Evolutionary conservation across 2,113 vertebrate genomes (phyloP).

Genomic region (Oostethus manadensis): DNA sequence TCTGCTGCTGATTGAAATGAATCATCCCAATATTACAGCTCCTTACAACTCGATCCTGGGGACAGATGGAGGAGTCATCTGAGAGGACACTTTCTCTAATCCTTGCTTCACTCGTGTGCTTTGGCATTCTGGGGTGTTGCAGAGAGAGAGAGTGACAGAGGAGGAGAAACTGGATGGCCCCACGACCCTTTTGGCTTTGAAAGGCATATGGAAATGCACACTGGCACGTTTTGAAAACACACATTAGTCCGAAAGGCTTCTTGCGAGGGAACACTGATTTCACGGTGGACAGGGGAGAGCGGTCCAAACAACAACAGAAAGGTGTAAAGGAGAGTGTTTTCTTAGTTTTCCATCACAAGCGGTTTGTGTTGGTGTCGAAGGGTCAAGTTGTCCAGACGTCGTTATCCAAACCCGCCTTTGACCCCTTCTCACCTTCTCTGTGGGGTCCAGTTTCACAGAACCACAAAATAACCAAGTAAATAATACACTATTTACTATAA

Average conservation of each 20-base stretch:
- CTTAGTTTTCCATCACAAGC: conserved; percentile 50
- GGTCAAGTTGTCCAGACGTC: conserved; percentile 46
- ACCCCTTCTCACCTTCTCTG: conserved; percentile 27
- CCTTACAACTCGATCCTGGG: conserved; percentile 66
- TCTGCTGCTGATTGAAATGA: conserved; percentile 71
- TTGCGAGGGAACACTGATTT: conserved; percentile 46
- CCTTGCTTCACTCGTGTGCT: conserved; percentile 63
- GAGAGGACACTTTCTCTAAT: conserved; percentile 70
- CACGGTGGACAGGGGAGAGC: conserved; percentile 43
- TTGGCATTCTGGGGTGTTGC: conserved; percentile 50
- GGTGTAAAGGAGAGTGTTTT: conserved; percentile 61
- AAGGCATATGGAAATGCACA: conserved; percentile 1
- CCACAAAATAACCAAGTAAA: conserved; percentile 8
- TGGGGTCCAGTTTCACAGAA: conserved; percentile 35
- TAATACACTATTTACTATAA: background rate
- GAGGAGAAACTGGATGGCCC: conserved; percentile 34
- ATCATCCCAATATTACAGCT: conserved; percentile 63
- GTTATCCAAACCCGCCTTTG: conserved; percentile 35
- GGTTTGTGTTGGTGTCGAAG: conserved; percentile 27
- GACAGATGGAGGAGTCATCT: conserved; percentile 69
- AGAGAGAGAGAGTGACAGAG: conserved; percentile 23
- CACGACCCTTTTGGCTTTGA: conserved; percentile 43
- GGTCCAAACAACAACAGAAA: conserved; percentile 50
- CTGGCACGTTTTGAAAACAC: conserved; percentile 11
- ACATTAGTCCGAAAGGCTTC: conserved; percentile 17